Percentiles rank a stretch among this genome's conserved stretches.
Evolutionary conservation across 23 tunicate genomes (phyloP).

Genomic region (Corella eumyota): DNA sequence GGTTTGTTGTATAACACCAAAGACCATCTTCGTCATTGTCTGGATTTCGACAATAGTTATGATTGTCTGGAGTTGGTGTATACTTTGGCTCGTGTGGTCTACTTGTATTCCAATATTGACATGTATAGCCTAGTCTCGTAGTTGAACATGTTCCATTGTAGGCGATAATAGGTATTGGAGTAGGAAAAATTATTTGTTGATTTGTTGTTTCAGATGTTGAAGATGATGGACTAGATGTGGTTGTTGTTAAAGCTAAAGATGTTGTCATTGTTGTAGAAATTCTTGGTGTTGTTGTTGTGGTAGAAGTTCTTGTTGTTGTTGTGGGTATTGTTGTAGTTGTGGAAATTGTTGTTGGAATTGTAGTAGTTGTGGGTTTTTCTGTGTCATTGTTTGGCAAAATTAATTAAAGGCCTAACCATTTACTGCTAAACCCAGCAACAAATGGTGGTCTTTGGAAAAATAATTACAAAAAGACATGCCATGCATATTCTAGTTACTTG

Average conservation of each 20-base stretch:
- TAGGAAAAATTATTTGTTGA: too few relatives aligned
- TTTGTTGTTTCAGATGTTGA: background rate
- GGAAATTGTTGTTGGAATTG: background rate
- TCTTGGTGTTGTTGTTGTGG: background rate
- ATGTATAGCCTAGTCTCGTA: constrained; percentile 5
- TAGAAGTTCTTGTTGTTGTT: background rate
- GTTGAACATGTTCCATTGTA: constrained; percentile 10
- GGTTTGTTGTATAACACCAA: constrained; percentile 43
- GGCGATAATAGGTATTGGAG: too few relatives aligned
- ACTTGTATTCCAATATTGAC: constrained; percentile 24
- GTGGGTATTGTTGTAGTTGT: constrained; percentile 2
- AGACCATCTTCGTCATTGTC: constrained; percentile 14
- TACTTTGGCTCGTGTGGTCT: constrained; percentile 21
- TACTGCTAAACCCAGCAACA: too few relatives aligned
- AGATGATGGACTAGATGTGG: background rate
- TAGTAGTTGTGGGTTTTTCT: too few relatives aligned
- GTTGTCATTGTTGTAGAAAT: background rate
- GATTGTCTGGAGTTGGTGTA: constrained; percentile 8
- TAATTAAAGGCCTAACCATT: too few relatives aligned
- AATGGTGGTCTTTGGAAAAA: too few relatives aligned
- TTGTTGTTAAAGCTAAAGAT: background rate
- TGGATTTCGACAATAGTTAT: constrained; percentile 42
- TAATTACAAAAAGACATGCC: too few relatives aligned
- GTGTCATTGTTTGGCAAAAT: too few relatives aligned
- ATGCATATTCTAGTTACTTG: too few relatives aligned